Conservation (phyloP, 1,140 invertebrate genomes). For the Microvelia longipes region DNA sequence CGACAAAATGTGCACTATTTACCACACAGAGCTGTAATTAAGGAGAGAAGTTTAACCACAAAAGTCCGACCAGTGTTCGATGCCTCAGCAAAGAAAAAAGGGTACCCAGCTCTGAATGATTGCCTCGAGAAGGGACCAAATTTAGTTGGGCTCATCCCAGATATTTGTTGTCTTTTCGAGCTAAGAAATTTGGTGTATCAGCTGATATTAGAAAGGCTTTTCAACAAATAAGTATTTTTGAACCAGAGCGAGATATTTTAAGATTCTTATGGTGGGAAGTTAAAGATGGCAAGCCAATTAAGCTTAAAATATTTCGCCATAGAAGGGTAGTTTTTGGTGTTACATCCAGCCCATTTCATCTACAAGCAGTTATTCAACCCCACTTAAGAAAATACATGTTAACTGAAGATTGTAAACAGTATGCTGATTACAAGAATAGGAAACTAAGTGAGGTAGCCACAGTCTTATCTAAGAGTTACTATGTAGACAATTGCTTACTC, state of each 20-base stretch:
- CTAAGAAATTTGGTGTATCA: neutral
- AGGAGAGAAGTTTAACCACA: too few relatives aligned
- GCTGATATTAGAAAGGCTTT: neutral
- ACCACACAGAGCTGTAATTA: too few relatives aligned
- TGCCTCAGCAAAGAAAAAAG: slow-evolving; percentile 1
- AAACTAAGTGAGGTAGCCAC: neutral
- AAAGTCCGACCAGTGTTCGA: neutral
- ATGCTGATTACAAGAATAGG: neutral
- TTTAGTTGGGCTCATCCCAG: neutral
- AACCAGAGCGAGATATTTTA: neutral
- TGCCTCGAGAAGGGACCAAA: slow-evolving; percentile 8
- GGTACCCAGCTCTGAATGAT: neutral
- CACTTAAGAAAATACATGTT: slow-evolving; percentile 3
- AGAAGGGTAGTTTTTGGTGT: slow-evolving; percentile 8
- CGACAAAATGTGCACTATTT: too few relatives aligned
- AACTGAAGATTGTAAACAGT: neutral
- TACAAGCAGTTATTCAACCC: neutral
- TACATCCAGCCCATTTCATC: slow-evolving; percentile 5
- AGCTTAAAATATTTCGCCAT: slow-evolving; percentile 3
- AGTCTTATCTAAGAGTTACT: too few relatives aligned
- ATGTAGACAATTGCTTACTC: too few relatives aligned
- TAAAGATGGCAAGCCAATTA: neutral
- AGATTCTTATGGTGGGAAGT: neutral
- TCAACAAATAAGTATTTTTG: neutral
- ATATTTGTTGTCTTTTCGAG: slow-evolving; percentile 1